Evolutionary conservation across 2,888 invertebrate genomes (phyloP).

Genomic region (Agonopterix arenella): DNA sequence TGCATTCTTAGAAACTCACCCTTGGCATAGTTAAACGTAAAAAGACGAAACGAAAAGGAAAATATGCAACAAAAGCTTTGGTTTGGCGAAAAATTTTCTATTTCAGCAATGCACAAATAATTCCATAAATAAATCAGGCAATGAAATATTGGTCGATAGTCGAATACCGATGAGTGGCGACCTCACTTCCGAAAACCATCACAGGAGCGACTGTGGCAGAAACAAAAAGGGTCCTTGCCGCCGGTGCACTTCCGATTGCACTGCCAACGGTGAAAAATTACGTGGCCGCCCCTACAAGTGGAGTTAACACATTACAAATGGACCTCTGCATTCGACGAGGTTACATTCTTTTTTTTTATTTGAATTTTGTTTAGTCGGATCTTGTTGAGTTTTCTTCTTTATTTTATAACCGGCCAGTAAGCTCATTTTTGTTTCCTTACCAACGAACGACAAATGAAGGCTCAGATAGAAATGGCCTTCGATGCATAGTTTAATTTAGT

Average conservation of each 20-base stretch:
- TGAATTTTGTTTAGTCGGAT: too few relatives aligned
- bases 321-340: constrained; percentile 15
- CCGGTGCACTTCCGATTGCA: constrained; percentile 70
- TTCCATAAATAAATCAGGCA: constrained; percentile 54
- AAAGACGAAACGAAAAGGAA: too few relatives aligned
- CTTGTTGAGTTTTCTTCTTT: too few relatives aligned
- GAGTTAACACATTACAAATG: constrained; percentile 51
- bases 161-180: constrained; percentile 51
- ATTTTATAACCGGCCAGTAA: too few relatives aligned
- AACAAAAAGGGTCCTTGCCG: constrained; percentile 63
- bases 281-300: constrained; percentile 36
- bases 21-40: too few relatives aligned
- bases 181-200: constrained; percentile 71
- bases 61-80: too few relatives aligned
- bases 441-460: too few relatives aligned
- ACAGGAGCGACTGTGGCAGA: constrained; percentile 38
- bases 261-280: constrained; percentile 71
- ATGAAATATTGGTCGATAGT: constrained; percentile 62
- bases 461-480: too few relatives aligned
- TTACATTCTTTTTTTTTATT: not conserved
- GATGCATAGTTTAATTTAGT: too few relatives aligned
- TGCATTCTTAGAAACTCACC: too few relatives aligned
- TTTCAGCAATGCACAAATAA: constrained; percentile 20
- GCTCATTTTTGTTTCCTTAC: too few relatives aligned
- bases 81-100: constrained; percentile 2